Conservation (phyloP, 2,797 vertebrate genomes). For the Tympanoctomys barrerae region DNA sequence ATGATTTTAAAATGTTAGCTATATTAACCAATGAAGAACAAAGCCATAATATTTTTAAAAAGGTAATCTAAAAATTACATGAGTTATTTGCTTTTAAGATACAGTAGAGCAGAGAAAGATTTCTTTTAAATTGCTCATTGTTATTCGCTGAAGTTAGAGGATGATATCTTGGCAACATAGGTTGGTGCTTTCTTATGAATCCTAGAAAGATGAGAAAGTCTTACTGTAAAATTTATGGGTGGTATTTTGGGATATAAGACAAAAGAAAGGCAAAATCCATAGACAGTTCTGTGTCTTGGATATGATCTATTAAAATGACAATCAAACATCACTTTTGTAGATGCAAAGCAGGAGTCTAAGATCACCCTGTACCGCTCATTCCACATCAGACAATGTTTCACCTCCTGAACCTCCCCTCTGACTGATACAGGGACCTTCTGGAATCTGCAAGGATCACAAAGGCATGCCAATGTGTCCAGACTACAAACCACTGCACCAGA, state of each 20-base stretch:
- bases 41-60: not conserved
- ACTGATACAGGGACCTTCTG: not conserved
- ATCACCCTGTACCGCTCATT: not conserved
- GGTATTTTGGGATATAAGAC: not conserved
- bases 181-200: not conserved
- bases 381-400: accelerated
- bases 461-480: accelerated
- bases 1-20: not conserved
- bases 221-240: not conserved
- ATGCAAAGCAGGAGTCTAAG: no score
- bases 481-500: accelerated
- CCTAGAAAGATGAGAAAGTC: not conserved
- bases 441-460: accelerated
- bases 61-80: not conserved
- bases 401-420: no score
- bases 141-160: not conserved
- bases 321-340: not conserved
- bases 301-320: accelerated
- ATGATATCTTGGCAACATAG: accelerated
- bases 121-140: not conserved
- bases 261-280: not conserved
- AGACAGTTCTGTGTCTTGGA: not conserved
- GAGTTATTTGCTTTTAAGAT: not conserved
- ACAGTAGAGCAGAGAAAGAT: not conserved
- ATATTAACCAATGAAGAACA: not conserved